Evolutionary conservation across 2,113 vertebrate genomes (phyloP).

Genomic region (Pithys albifrons): DNA sequence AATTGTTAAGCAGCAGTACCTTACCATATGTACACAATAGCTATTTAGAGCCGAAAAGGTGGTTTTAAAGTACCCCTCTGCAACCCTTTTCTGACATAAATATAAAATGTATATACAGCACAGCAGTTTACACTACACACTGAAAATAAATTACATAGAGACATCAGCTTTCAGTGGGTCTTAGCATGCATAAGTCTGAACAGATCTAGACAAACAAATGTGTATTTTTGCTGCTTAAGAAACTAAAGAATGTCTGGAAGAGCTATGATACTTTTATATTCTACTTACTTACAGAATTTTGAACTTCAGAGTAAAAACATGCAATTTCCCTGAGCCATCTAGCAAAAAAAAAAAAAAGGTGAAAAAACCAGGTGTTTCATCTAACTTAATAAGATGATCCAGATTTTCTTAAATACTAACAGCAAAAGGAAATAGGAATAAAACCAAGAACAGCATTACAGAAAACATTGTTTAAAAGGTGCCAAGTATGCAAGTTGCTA

Average conservation of each 20-base stretch:
- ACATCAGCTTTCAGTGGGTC: slow-evolving; percentile 64
- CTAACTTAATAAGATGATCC: background rate
- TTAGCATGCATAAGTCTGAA: slow-evolving; percentile 68
- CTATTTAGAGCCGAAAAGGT: slow-evolving; percentile 84
- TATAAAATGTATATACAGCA: slow-evolving; percentile 85
- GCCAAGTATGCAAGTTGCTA: background rate
- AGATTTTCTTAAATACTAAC: background rate
- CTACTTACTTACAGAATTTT: background rate
- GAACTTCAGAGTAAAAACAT: background rate
- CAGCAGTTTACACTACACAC: slow-evolving; percentile 78
- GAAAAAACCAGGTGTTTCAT: background rate
- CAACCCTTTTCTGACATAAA: slow-evolving; percentile 82
- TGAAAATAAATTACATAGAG: slow-evolving; percentile 79
- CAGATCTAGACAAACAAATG: slow-evolving; percentile 70
- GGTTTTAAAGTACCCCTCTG: slow-evolving; percentile 83
- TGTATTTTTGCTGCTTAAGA: slow-evolving; percentile 35
- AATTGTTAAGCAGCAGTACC: slow-evolving; percentile 93
- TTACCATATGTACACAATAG: slow-evolving; percentile 91
- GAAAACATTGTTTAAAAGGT: background rate
- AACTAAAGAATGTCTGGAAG: slow-evolving; percentile 25
- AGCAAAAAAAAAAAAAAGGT: background rate
- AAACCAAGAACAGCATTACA: background rate
- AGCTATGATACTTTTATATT: slow-evolving; percentile 11
- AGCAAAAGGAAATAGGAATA: background rate
- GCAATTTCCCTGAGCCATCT: background rate